Conservation (phyloP, 2,888 invertebrate species). For the Reticulitermes lucifugus region DNA sequence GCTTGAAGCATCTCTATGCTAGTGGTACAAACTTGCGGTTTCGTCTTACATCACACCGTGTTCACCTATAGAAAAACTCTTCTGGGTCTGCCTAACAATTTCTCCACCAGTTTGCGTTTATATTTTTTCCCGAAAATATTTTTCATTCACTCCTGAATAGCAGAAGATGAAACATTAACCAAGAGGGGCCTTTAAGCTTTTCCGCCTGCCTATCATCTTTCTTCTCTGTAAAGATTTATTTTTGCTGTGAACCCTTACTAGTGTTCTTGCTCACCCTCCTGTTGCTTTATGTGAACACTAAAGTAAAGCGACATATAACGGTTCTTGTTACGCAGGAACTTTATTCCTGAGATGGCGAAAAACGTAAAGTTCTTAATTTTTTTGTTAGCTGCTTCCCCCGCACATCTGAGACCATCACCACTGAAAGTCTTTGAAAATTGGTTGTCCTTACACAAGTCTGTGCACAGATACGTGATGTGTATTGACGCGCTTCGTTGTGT, state of each 20-base stretch:
- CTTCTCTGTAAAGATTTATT: not conserved
- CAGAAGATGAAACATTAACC: not conserved
- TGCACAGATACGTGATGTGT: not conserved
- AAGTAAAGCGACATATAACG: constrained; percentile 13
- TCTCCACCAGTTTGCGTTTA: not conserved
- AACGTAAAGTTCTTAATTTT: not conserved
- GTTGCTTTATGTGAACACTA: constrained; percentile 26
- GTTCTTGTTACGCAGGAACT: not conserved
- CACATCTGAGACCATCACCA: not conserved
- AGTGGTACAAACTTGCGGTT: constrained; percentile 10
- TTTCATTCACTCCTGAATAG: not conserved
- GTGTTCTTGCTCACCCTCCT: not conserved
- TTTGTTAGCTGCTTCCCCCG: not conserved
- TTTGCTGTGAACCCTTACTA: not conserved
- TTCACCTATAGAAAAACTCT: not conserved
- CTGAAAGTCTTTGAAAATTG: not conserved
- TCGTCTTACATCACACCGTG: constrained; percentile 6
- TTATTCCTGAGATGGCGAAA: not conserved
- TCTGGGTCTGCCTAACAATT: not conserved
- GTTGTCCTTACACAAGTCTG: not conserved
- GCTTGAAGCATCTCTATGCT: constrained; percentile 15
- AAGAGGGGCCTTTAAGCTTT: not conserved
- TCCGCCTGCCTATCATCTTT: not conserved
- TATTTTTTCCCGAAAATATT: not conserved
- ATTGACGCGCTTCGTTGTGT: not conserved